phyloP scores from a whole-genome alignment of 2,113 vertebrate genomes.

The Capreolus pygargus region DNA sequence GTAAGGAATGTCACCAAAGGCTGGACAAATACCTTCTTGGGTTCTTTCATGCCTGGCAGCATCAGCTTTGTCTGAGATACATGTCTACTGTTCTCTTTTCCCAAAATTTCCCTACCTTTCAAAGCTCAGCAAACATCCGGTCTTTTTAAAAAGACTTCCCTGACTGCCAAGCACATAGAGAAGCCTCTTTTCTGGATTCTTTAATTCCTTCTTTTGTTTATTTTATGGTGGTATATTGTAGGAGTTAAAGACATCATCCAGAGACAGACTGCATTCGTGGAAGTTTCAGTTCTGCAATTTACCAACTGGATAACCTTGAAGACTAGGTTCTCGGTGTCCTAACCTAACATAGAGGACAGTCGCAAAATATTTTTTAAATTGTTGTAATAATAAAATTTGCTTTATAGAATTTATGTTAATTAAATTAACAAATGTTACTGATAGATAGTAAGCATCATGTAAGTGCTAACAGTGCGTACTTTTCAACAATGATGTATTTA shows the following conservation, averaged over 20 bases:
- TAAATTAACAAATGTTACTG: neutral
- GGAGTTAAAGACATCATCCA: neutral
- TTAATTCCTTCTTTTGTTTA: neutral
- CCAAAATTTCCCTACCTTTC: neutral
- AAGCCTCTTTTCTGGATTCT: constrained; percentile 18
- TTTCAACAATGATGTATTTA: neutral
- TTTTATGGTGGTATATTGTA: neutral
- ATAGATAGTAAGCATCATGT: neutral
- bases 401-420: neutral
- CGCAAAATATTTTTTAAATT: neutral
- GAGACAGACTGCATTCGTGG: accelerated
- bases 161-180: neutral
- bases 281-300: neutral
- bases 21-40: neutral
- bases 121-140: constrained; percentile 8
- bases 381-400: neutral
- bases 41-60: neutral
- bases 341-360: neutral
- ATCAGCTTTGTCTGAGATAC: neutral
- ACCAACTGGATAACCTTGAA: neutral
- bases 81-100: neutral
- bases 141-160: neutral
- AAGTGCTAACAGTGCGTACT: neutral
- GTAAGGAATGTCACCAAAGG: neutral
- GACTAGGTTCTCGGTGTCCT: neutral